Base-by-base conservation (phyloP, 2,888 invertebrate genomes). In the Chaitophorus viminalis region DNA sequence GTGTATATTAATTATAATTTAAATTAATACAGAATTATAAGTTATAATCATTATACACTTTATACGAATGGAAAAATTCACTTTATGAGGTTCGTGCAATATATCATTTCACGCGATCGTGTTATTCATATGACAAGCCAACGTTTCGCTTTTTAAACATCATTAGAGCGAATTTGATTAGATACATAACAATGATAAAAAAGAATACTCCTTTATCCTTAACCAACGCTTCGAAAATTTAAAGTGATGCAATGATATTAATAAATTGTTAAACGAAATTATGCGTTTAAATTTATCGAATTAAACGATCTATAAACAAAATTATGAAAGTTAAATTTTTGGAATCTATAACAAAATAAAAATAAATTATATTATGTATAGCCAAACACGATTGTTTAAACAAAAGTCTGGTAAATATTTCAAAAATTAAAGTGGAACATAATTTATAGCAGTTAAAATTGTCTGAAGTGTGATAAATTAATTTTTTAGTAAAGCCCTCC, bases 141-240 rank as follows among this genome's bases (percentile, higher is more conserved):
- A 46, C 85, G 85, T 85, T 85, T 85, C 85, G 68, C 85, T 85
- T 85, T 77, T 77, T 68, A 70, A 85, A 85, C 68, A 77, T 85
- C 77, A 85, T 77, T 85, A 85, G 85, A 85, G 85, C 85, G 77
- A 68, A 70, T 77, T n/a, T 85, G 39, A 33, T 46, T 33, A 77
- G 77, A 68, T 39, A 52, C 25, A 46, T 18, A 77, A 31, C 54
- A 75, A 75, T 75, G 36, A 75, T 75, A 83, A 65, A 76, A 21
- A 76, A 29, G 9, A 76, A 75, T 36, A 21, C 39, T n/a, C 21
- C 39, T 60, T 65, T 82, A 82, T 46, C 46, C 29, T 70, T 31
- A 39, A 54, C 65, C n/a, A 21, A 18, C 54, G 83, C 39, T 39
- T 11, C 36, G 60, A 83, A 29, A 75, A 21, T 74, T 72, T 74